Conservation (phyloP, 2,113 vertebrate species). For the Halichoeres trimaculatus region DNA sequence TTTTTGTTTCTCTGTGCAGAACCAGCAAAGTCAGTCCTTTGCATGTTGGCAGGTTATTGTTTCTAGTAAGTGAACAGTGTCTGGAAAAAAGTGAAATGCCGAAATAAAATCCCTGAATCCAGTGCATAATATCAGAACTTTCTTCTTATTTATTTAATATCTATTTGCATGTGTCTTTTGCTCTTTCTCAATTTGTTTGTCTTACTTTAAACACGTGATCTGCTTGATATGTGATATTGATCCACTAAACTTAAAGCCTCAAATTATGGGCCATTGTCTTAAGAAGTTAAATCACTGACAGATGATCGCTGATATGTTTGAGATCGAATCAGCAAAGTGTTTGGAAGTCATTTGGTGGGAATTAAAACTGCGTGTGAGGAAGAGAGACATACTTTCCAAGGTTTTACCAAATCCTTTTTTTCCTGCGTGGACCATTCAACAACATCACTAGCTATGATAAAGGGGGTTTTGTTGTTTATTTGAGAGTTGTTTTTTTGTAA, state of each 20-base stretch:
- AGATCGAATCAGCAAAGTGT: background rate
- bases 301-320: background rate
- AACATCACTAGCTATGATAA: conserved; percentile 47
- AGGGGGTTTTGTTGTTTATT: conserved; percentile 34
- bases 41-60: too few species aligned
- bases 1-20: too few species aligned
- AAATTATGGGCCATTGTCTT: background rate
- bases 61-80: too few species aligned
- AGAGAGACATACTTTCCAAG: conserved; percentile 38
- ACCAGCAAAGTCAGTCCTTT: too few species aligned
- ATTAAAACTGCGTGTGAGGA: conserved; percentile 32
- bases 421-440: conserved; percentile 32
- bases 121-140: too few species aligned
- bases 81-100: too few species aligned
- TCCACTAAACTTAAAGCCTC: background rate
- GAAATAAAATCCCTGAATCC: too few species aligned
- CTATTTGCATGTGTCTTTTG: too few species aligned
- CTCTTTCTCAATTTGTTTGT: background rate
- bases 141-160: too few species aligned
- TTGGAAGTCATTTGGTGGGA: conserved; percentile 31
- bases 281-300: background rate
- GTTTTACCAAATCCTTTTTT: conserved; percentile 27
- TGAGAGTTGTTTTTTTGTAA: conserved; percentile 31
- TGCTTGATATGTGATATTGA: too few species aligned
- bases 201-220: background rate